Evolutionary conservation across 2,113 vertebrate genomes (phyloP).

Genomic region (Colaptes auratus): DNA sequence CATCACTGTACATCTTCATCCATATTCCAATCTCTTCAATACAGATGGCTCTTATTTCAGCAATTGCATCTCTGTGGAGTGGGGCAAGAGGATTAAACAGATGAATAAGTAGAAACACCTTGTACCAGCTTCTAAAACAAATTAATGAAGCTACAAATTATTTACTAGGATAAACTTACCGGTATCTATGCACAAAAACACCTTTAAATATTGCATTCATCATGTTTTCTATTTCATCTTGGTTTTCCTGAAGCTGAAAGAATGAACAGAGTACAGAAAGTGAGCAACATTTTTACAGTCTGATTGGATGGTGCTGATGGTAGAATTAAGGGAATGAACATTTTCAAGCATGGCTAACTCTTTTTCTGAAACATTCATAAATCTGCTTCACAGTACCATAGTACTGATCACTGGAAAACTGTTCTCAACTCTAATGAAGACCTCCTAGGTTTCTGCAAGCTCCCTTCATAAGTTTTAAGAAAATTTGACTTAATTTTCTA

Average conservation of each 20-base stretch:
- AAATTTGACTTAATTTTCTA: not conserved
- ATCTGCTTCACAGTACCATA: not conserved
- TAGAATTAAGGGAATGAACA: not conserved
- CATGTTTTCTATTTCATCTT: conserved; percentile 99
- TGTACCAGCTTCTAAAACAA: not conserved
- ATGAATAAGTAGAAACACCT: not conserved
- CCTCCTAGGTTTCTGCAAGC: not conserved
- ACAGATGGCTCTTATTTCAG: conserved; percentile 97
- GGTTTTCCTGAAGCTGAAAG: conserved; percentile 98
- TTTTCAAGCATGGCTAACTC: not conserved
- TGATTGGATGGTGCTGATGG: not conserved
- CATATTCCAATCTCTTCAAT: conserved; percentile 99
- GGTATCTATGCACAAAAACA: conserved; percentile 98
- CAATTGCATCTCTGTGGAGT: conserved; percentile 90
- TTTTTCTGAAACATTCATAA: not conserved
- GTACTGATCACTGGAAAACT: not conserved
- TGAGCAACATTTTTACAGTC: not conserved
- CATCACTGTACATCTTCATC: conserved; percentile 99
- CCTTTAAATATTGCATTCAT: conserved; percentile 99
- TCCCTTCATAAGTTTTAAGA: not conserved
- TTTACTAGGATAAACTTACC: conserved; percentile 78
- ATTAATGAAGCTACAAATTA: not conserved
- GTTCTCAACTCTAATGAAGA: not conserved
- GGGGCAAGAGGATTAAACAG: not conserved
- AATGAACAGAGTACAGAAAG: conserved; percentile 30